Evolutionary conservation across 2,797 vertebrate species (phyloP).

Genomic region (Muscicapa striata): DNA sequence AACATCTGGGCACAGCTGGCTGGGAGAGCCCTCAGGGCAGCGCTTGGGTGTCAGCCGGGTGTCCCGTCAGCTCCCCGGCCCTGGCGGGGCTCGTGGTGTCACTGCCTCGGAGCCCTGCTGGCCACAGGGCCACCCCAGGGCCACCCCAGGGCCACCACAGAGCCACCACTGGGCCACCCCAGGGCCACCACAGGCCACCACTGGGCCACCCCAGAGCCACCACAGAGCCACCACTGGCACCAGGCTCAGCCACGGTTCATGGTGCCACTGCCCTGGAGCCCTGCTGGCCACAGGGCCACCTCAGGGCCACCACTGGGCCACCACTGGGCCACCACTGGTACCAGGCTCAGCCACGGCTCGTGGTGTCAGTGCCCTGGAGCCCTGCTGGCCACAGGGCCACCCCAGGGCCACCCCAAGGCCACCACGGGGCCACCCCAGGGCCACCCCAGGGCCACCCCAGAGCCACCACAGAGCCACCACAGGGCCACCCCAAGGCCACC

Average conservation of each 20-base stretch:
- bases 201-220: neutral
- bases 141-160: neutral
- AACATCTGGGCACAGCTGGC: fast-evolving
- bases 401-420: neutral
- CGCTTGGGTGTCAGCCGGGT: neutral
- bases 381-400: no score
- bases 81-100: no score
- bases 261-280: no score
- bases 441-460: no score
- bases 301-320: neutral
- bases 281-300: neutral
- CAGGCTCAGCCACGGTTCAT: no score
- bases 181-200: neutral
- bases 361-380: no score
- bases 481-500: neutral
- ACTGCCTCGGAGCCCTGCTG: neutral
- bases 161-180: neutral
- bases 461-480: no score
- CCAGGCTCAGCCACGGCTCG: fast-evolving
- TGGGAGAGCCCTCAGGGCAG: neutral
- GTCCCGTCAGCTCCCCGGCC: fast-evolving
- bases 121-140: neutral
- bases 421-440: no score
- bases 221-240: neutral
- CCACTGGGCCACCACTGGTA: neutral